Evolutionary conservation across 2,888 invertebrate species (phyloP).

Genomic region (Parasteatoda lunata): DNA sequence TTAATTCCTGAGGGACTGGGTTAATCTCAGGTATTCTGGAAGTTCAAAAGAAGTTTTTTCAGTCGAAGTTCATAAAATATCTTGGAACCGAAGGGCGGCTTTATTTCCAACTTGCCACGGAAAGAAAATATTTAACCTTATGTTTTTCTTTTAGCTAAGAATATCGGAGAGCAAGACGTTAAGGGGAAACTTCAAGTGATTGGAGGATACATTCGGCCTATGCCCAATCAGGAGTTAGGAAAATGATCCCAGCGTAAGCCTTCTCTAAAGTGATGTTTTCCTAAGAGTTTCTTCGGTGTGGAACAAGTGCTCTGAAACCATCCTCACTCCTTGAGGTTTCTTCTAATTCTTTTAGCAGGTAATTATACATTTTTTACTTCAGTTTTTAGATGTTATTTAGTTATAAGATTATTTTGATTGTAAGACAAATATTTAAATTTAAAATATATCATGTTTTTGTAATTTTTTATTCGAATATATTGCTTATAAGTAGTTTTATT

Average conservation of each 20-base stretch:
- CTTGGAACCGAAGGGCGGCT: constrained; percentile 49
- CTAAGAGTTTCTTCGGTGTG: constrained; percentile 63
- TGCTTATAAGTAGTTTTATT: too few relatives aligned
- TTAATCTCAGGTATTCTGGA: too few relatives aligned
- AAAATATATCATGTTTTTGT: too few relatives aligned
- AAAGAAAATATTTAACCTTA: constrained; percentile 21
- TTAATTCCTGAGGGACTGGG: neutral
- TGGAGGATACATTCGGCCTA: constrained; percentile 38
- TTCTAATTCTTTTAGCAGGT: constrained; percentile 61
- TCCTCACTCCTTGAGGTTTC: constrained; percentile 47
- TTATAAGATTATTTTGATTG: too few relatives aligned
- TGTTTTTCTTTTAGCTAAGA: constrained; percentile 43
- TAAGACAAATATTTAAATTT: too few relatives aligned
- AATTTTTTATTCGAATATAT: too few relatives aligned
- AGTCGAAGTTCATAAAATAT: neutral
- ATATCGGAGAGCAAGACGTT: constrained; percentile 25
- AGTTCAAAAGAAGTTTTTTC: too few relatives aligned
- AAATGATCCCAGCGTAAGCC: constrained; percentile 49
- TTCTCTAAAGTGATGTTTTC: constrained; percentile 57
- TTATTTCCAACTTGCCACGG: constrained; percentile 21
- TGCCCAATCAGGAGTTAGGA: constrained; percentile 46
- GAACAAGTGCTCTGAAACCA: constrained; percentile 39
- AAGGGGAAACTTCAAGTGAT: constrained; percentile 35
- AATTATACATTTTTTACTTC: constrained; percentile 15
- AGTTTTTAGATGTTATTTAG: neutral